Base-by-base conservation (phyloP, 2,888 invertebrate species). In the Blastobasis adustella region DNA sequence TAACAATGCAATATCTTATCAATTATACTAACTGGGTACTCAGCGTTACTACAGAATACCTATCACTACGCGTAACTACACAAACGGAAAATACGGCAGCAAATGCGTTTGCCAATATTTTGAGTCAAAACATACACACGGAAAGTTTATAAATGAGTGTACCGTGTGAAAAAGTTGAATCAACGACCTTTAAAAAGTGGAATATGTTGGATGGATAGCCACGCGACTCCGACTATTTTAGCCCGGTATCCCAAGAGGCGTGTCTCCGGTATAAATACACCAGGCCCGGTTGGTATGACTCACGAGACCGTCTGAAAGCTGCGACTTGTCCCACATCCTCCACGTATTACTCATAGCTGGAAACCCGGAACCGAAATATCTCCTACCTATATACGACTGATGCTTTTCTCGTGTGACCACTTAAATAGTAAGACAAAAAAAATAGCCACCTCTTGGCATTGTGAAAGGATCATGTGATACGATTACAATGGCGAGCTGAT, bases 181-280 rank as follows among this genome's bases (percentile, higher is more conserved):
- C 68, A 67, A 67, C 65, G 68, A 69, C 68, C 68, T 69, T 67
- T 63, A 64, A 67, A 70, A 69, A 65, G 71, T 59, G 61, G 63
- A 72, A 71, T 23, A 23, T 23, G 23, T 23, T 23, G 23, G 23
- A 3, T 23, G 23, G 23, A 23, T 23, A 23, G 23, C 82, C 82
- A 82, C 80, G 83, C 82, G 84, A 85, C 81, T 79, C 79, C 68
- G 64, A 68, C 82, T 86, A 86, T 87, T 87, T 87, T 77, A 69
- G 82, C 71, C 71, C 68, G 76, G 72, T 75, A 75, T 74, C 81
- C 78, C 82, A 81, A 82, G 81, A 87, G 87, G 87, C 85, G 86
- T 86, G 87, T 85, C 86, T 82, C 81, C 78, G 80, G 72, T 86
- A 84, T 85, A 81, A 81, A 84, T 86, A 86, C 73, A 70, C 69